phyloP scores from a whole-genome alignment of 2,888 invertebrate species.

The Hemithea aestivaria region DNA sequence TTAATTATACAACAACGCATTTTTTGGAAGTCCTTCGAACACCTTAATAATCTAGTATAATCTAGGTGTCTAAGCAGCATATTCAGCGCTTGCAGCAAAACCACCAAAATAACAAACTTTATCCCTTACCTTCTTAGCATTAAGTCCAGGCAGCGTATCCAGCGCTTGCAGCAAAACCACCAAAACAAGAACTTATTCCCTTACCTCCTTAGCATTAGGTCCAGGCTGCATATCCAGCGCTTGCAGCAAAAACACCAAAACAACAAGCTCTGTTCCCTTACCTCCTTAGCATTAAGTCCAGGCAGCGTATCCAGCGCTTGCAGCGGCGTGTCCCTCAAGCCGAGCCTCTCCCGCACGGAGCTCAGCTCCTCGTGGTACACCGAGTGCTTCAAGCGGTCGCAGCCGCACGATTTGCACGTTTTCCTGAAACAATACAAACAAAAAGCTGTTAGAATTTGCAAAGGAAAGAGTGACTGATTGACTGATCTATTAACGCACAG shows the following conservation, averaged over 20 bases:
- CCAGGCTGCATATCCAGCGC: too few relatives aligned
- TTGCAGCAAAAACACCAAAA: too few relatives aligned
- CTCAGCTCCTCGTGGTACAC: conserved; percentile 93
- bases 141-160: conserved; percentile 87
- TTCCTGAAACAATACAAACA: conserved; percentile 80
- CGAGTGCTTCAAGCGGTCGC: conserved; percentile 93
- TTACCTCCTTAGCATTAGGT: too few relatives aligned
- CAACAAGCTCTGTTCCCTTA: conserved; percentile 15
- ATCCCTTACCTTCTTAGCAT: conserved; percentile 78
- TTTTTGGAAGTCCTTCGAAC: too few relatives aligned
- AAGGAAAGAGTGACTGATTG: too few relatives aligned
- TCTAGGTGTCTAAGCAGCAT: too few relatives aligned
- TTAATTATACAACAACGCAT: too few relatives aligned
- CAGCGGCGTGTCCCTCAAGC: conserved; percentile 77
- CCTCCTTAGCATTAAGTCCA: conserved; percentile 87
- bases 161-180: conserved; percentile 2
- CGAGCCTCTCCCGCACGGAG: conserved; percentile 86
- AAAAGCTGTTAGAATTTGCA: background rate
- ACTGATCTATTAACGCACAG: too few relatives aligned
- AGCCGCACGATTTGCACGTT: conserved; percentile 95
- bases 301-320: conserved; percentile 78
- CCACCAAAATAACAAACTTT: too few relatives aligned
- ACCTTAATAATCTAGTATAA: too few relatives aligned
- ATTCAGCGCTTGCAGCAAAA: too few relatives aligned
- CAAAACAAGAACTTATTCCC: too few relatives aligned